phyloP scores from a whole-genome alignment of 92 coral and sea anemone genomes.

The Bergia puertoricense region DNA sequence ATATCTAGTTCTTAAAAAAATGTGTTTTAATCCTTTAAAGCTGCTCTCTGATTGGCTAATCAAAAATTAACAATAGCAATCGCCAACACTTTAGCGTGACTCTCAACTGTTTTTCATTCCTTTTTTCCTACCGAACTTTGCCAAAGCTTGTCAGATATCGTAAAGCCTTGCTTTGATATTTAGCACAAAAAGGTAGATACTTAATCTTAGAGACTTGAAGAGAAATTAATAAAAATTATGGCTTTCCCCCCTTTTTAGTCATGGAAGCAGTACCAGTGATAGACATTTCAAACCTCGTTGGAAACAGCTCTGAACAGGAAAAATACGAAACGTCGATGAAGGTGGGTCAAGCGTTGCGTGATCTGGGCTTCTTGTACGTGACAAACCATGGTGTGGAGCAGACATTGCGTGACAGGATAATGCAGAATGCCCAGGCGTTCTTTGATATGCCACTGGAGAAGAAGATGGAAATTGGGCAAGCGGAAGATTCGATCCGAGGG shows the following conservation, averaged over 20 bases:
- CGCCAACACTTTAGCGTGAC: no score
- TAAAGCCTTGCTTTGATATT: no score
- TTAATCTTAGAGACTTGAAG: no score
- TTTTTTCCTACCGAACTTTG: no score
- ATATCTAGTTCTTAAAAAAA: no score
- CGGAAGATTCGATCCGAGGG: conserved; percentile 58
- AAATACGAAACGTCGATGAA: neutral
- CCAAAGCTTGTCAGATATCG: no score
- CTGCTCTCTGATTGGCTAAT: no score
- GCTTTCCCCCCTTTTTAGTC: neutral
- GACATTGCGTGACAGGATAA: neutral
- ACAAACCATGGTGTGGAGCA: conserved; percentile 53
- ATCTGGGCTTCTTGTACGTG: neutral
- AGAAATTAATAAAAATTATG: no score
- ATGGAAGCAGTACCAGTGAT: neutral
- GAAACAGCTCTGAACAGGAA: neutral
- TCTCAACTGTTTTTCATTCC: no score
- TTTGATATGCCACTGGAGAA: conserved; percentile 51
- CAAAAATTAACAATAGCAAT: no score
- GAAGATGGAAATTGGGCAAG: conserved; percentile 15
- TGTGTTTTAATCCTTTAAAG: no score
- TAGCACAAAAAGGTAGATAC: no score
- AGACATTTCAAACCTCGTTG: neutral
- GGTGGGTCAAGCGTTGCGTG: neutral
- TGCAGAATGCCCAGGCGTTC: conserved; percentile 52